Evolutionary conservation across 2,113 vertebrate species (phyloP).

Genomic region (Hemiprocne comata): DNA sequence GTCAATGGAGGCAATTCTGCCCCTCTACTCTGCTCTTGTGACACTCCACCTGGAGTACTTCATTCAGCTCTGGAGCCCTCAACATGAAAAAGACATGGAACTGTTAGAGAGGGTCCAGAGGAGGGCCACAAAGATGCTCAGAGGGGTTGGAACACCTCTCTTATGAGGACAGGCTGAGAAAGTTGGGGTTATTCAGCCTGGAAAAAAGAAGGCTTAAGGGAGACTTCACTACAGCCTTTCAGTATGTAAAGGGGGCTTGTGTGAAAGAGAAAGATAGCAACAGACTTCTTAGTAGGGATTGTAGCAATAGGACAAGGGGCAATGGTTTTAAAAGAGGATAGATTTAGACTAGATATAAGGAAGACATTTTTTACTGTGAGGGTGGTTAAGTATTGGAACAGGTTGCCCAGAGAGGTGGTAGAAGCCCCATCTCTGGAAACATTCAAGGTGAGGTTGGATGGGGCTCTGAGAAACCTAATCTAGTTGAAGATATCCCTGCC

Average conservation of each 20-base stretch:
- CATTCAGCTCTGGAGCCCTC: background rate
- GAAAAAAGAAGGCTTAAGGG: background rate
- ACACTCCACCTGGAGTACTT: background rate
- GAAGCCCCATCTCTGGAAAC: background rate
- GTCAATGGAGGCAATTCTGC: background rate
- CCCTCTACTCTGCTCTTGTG: no score
- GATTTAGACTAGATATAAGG: background rate
- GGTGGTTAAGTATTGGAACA: background rate
- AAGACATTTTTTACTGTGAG: background rate
- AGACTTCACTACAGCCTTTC: background rate
- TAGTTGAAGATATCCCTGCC: background rate
- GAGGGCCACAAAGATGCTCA: no score
- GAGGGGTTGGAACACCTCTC: background rate
- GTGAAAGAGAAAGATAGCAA: background rate
- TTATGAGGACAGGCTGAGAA: background rate
- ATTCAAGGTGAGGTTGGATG: background rate
- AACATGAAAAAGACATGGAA: background rate
- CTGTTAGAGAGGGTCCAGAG: background rate
- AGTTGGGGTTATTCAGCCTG: background rate
- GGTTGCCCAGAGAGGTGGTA: background rate
- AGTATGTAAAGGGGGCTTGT: background rate
- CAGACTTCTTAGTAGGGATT: background rate
- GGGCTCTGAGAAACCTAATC: background rate
- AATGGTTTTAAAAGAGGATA: background rate
- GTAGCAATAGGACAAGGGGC: background rate